phyloP scores from a whole-genome alignment of 2,888 invertebrate genomes.

The Volucella inanis region DNA sequence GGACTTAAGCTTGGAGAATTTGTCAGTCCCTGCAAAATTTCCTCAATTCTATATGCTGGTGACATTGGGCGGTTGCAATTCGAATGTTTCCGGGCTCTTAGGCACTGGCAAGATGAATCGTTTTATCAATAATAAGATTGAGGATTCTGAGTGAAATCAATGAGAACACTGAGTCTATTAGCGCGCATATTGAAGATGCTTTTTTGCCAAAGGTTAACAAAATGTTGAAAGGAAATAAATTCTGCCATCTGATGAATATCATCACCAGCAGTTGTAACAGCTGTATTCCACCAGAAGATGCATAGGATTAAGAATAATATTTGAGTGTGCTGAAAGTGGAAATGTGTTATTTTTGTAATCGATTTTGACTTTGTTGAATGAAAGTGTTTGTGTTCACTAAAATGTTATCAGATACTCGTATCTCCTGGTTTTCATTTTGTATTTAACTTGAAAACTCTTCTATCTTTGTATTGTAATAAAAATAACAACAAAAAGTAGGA shows the following conservation, averaged over 20 bases:
- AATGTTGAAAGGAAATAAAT: slow-evolving; percentile 77
- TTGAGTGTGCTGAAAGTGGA: too few relatives aligned
- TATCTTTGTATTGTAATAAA: too few relatives aligned
- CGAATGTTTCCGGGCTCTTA: slow-evolving; percentile 78
- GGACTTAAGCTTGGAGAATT: slow-evolving; percentile 79
- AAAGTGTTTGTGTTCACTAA: too few relatives aligned
- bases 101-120: slow-evolving; percentile 78
- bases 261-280: slow-evolving; percentile 76
- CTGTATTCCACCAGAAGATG: slow-evolving; percentile 35
- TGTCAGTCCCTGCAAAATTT: slow-evolving; percentile 79
- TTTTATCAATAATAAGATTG: slow-evolving; percentile 79
- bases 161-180: slow-evolving; percentile 79
- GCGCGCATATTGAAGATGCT: slow-evolving; percentile 74
- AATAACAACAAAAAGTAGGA: too few relatives aligned
- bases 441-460: too few relatives aligned
- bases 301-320: slow-evolving; percentile 18
- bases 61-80: slow-evolving; percentile 77
- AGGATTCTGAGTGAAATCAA: slow-evolving; percentile 79
- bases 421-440: too few relatives aligned
- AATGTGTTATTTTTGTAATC: too few relatives aligned
- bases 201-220: slow-evolving; percentile 78
- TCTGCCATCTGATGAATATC: slow-evolving; percentile 76
- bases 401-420: too few relatives aligned
- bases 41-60: slow-evolving; percentile 77
- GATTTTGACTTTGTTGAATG: too few relatives aligned